These are phyloP conservation scores for Centropus unirufus DNA, from an alignment of 2,113 vertebrate genomes.

Conservation along the genomic window DNA sequence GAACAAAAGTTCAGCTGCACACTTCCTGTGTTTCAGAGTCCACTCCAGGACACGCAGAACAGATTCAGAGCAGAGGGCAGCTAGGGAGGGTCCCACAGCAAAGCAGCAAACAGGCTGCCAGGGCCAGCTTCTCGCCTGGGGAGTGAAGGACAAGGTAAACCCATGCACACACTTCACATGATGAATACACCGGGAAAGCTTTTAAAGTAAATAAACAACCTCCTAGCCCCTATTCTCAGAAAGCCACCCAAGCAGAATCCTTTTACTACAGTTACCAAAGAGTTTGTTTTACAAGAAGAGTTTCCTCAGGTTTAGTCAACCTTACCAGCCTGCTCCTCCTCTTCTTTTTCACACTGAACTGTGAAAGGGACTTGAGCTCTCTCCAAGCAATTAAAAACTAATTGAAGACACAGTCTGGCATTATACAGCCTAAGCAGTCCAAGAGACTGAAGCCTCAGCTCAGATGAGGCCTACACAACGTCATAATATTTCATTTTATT, in stretches of 20 bases:
- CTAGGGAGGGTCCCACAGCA: not conserved
- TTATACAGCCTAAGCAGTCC: not conserved
- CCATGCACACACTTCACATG: not conserved
- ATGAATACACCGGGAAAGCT: not conserved
- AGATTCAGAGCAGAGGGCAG: not conserved
- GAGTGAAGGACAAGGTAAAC: not conserved
- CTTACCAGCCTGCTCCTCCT: conserved; percentile 13
- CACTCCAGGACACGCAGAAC: not conserved
- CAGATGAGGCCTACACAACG: not conserved
- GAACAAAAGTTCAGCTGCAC: conserved; percentile 24
- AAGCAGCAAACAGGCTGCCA: not conserved
- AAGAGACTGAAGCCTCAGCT: not conserved
- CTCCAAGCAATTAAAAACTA: conserved; percentile 54
- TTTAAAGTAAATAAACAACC: conserved; percentile 5
- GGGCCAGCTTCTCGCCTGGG: not conserved
- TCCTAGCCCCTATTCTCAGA: not conserved
- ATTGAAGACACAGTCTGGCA: conserved; percentile 29
- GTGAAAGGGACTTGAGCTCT: conserved; percentile 53
- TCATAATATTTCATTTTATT: conserved; percentile 39
- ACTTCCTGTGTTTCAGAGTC: conserved; percentile 19
- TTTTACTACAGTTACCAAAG: not conserved
- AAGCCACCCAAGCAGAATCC: conserved; percentile 38
- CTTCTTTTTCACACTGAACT: conserved; percentile 22
- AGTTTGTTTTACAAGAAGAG: not conserved
- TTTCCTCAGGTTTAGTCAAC: conserved; percentile 28